Evolutionary conservation across 1,140 invertebrate species (phyloP).

Genomic region (Trichogramma pretiosum): DNA sequence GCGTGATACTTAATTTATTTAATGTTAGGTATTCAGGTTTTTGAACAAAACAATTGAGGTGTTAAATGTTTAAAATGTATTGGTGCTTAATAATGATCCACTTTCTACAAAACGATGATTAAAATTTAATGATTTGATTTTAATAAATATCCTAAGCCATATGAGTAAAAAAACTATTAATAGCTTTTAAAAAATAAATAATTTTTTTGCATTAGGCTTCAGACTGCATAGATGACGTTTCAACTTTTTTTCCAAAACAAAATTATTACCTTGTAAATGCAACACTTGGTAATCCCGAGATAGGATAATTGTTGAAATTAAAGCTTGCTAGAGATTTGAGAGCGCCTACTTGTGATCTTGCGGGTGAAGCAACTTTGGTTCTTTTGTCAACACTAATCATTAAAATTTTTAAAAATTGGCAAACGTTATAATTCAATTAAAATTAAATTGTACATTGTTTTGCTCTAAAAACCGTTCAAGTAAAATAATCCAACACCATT

Average conservation of each 20-base stretch:
- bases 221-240: too few relatives aligned
- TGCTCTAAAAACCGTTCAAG: constrained; percentile 16
- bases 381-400: constrained; percentile 41
- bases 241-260: too few relatives aligned
- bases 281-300: constrained; percentile 28
- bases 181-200: too few relatives aligned
- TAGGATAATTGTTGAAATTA: constrained; percentile 44
- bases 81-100: too few relatives aligned
- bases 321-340: constrained; percentile 47
- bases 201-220: too few relatives aligned
- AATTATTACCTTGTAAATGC: constrained; percentile 33
- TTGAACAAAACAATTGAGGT: constrained; percentile 20
- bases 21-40: too few relatives aligned
- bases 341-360: constrained; percentile 47
- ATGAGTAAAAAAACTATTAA: too few relatives aligned
- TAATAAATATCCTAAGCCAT: too few relatives aligned
- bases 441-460: constrained; percentile 6
- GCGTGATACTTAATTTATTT: too few relatives aligned
- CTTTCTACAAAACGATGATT: too few relatives aligned
- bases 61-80: too few relatives aligned
- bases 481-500: neutral
- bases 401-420: constrained; percentile 17
- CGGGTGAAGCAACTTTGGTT: constrained; percentile 49
- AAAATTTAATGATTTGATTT: too few relatives aligned
- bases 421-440: neutral